A percentile compares a stretch with the other conserved stretches of the same genome.
Evolutionary conservation across 2,888 invertebrate species (phyloP).

Genomic region (Nephrotoma appendiculata): DNA sequence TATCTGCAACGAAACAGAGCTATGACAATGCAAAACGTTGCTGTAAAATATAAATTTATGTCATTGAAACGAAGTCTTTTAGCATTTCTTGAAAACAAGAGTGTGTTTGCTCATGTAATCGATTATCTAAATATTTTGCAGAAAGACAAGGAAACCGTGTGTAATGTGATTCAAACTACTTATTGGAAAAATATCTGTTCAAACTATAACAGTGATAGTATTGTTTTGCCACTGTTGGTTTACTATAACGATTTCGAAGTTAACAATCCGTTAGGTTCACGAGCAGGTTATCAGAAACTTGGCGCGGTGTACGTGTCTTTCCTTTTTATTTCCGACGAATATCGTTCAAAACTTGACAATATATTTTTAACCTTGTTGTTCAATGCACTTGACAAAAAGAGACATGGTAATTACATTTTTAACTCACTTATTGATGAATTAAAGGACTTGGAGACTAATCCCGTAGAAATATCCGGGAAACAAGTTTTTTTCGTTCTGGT

Average conservation of each 20-base stretch:
- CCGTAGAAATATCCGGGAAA: neutral
- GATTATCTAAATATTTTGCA: too few relatives aligned
- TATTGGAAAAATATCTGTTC: too few relatives aligned
- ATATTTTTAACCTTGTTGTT: too few relatives aligned
- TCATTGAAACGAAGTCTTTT: too few relatives aligned
- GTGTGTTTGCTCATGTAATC: neutral
- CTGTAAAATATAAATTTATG: too few relatives aligned
- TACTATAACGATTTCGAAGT: neutral
- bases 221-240: neutral
- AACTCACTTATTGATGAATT: neutral
- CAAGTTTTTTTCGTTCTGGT: neutral
- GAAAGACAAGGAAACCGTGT: too few relatives aligned
- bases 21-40: too few relatives aligned
- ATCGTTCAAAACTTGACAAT: neutral
- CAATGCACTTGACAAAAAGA: neutral
- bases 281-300: neutral
- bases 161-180: too few relatives aligned
- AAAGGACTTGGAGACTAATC: neutral
- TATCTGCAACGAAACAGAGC: too few relatives aligned
- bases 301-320: neutral
- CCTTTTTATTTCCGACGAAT: neutral
- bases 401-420: neutral
- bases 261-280: neutral
- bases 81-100: neutral
- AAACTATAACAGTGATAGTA: neutral